Base-by-base conservation (phyloP, 2,888 invertebrate genomes). In the Myathropa florea region DNA sequence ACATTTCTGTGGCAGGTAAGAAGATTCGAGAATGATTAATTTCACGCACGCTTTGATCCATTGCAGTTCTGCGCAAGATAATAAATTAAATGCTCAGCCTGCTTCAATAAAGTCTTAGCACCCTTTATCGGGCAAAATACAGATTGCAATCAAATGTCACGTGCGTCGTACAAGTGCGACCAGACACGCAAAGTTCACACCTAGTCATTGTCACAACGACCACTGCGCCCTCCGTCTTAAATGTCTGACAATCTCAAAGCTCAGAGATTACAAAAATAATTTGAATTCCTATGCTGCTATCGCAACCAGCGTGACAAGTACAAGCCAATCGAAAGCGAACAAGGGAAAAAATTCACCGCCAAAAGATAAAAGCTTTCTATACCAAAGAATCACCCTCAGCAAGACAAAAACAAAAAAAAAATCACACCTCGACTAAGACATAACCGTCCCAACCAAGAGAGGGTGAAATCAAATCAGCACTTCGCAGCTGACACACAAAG, bases 361-460 rank as follows among this genome's bases (percentile, higher is more conserved):
- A 82, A 82, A 72, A 67, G 59, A 60, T 14, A 26, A 85, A 73
- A 85, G 85, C 85, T 85, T 70, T 81, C 30, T 12, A 63, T 70
- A 30, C 39, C 57, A 53, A 57, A 26, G 39, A 82, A 70, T 75
- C 59, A n/a, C 71, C 28, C 70, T 59, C 67, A 33, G 18, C 4
- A 7, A 18, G 46, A 46, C 18, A 18, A 46, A n/a, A 46, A 18
- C n/a, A n/a, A 63, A 59, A 55, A 21, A 65, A 63, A 83, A 75
- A 65, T 75, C 75, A 71, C 33, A 28, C 75, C 53, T 39, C n/a
- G 71, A 53, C 72, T 23, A 73, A 60, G 53, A 70, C 60, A 57
- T 59, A 65, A 18, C 59, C 65, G 36, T 64, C 60, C 53, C 24
- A n/a, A 70, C 55, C 23, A 60, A 61, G 28, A 30, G 12, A 28